These are phyloP conservation scores for Aurelia aurita complex sp. Pacific DNA, from an alignment of 30 jellyfish, hydroid and myxozoan genomes.

Conservation along the genomic window DNA sequence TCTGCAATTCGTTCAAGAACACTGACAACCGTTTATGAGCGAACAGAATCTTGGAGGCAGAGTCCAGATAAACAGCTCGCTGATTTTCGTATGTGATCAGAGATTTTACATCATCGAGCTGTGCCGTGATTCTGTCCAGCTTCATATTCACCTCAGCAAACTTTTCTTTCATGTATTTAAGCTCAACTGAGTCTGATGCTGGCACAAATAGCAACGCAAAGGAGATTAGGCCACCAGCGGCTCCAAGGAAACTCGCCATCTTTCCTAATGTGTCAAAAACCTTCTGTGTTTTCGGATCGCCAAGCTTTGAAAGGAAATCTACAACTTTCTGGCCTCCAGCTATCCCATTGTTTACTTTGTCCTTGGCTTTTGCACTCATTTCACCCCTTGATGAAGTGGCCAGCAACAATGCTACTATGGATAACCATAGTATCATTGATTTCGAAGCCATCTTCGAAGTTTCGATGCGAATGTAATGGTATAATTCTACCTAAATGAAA, in stretches of 20 bases:
- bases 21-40: constrained; percentile 36
- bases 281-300: constrained; percentile 37
- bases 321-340: constrained; percentile 12
- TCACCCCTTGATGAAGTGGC: constrained; percentile 1
- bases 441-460: too few species aligned
- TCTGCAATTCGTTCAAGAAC: constrained; percentile 30
- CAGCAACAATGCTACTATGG: constrained; percentile 5
- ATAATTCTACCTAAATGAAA: too few species aligned
- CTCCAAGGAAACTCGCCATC: constrained; percentile 54
- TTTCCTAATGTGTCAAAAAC: constrained; percentile 24
- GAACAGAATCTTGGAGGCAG: constrained; percentile 18
- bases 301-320: constrained; percentile 12
- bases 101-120: constrained; percentile 25
- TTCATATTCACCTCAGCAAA: constrained; percentile 61
- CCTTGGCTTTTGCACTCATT: constrained; percentile 7
- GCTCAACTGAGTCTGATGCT: constrained; percentile 31
- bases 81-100: constrained; percentile 43
- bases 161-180: constrained; percentile 27
- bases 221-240: constrained; percentile 45
- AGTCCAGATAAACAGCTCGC: constrained; percentile 15
- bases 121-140: constrained; percentile 43
- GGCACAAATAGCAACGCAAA: constrained; percentile 29
- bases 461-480: too few species aligned
- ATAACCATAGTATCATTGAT: too few species aligned
- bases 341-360: constrained; percentile 9